Percentiles rank a stretch among this genome's conserved stretches.
phyloP scores from a whole-genome alignment of 1,140 invertebrate species.

The Anoplolepis gracilipes region DNA sequence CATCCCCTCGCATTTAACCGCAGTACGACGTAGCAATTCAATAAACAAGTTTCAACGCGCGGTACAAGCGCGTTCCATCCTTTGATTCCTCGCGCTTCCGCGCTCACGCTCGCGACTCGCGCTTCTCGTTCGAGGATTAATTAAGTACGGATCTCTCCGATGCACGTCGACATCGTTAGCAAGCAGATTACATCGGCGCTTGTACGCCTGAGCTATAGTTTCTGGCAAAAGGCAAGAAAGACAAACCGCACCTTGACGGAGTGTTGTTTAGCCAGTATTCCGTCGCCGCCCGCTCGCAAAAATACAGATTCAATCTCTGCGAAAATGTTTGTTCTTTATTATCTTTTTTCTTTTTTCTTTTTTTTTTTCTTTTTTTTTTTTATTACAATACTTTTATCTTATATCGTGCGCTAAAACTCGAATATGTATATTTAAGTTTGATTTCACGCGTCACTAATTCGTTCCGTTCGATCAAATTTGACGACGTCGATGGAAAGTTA shows the following conservation, averaged over 20 bases:
- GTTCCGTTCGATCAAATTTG: slow-evolving; percentile 21
- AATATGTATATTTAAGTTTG: not conserved
- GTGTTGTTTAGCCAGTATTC: not conserved
- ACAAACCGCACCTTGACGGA: not conserved
- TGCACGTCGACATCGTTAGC: slow-evolving; percentile 44
- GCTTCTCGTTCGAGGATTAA: slow-evolving; percentile 27
- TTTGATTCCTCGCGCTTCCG: slow-evolving; percentile 62
- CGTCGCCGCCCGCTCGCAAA: not conserved
- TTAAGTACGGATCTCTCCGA: slow-evolving; percentile 53
- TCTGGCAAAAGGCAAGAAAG: not conserved
- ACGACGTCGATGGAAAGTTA: not conserved
- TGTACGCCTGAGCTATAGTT: not conserved
- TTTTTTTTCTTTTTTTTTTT: too few relatives aligned
- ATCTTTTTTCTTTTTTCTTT: too few relatives aligned
- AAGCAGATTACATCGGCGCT: slow-evolving; percentile 38
- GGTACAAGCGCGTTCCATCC: slow-evolving; percentile 51
- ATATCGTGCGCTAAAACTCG: too few relatives aligned
- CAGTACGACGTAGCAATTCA: slow-evolving; percentile 71
- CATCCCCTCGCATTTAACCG: slow-evolving; percentile 72
- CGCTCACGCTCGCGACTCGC: not conserved
- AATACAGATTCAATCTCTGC: not conserved
- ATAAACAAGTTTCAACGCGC: slow-evolving; percentile 69
- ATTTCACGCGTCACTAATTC: not conserved
- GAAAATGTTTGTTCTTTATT: not conserved
- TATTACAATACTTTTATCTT: too few relatives aligned